Conservation (phyloP, 1,140 invertebrate species). For the Leptopilina clavipes region DNA sequence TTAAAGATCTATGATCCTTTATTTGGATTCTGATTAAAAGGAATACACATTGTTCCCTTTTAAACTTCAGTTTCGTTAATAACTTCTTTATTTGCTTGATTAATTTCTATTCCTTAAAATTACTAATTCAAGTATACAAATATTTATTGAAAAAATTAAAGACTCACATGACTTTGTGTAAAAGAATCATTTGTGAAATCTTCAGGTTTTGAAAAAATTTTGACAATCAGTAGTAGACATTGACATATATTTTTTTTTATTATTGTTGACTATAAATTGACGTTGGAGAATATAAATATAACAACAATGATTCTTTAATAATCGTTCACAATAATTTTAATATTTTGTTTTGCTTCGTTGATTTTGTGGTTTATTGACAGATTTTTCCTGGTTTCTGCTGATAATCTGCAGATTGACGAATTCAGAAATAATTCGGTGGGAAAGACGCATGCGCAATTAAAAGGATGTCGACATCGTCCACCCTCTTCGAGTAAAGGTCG, state of each 20-base stretch:
- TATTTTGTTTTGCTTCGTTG: not conserved
- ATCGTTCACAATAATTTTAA: no score
- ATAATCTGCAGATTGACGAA: slow-evolving; percentile 23
- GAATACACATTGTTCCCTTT: no score
- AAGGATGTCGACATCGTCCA: slow-evolving; percentile 27
- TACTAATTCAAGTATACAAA: not conserved
- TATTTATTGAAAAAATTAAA: not conserved
- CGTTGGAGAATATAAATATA: no score
- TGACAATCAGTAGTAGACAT: not conserved
- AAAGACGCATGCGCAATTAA: slow-evolving; percentile 12
- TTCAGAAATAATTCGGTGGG: not conserved
- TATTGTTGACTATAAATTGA: no score
- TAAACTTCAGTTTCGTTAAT: no score
- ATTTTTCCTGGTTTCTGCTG: not conserved
- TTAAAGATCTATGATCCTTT: not conserved
- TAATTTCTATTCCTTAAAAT: no score
- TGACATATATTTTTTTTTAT: not conserved
- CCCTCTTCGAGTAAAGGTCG: slow-evolving; percentile 32
- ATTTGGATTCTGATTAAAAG: not conserved
- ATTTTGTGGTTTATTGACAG: not conserved
- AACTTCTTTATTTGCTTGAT: no score
- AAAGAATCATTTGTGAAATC: not conserved
- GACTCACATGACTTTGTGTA: slow-evolving; percentile 19
- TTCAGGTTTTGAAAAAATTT: slow-evolving; percentile 19
- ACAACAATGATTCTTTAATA: no score